These are phyloP conservation scores for Silurus aristotelis DNA, from an alignment of 2,797 vertebrate species.

Conservation along the genomic window DNA sequence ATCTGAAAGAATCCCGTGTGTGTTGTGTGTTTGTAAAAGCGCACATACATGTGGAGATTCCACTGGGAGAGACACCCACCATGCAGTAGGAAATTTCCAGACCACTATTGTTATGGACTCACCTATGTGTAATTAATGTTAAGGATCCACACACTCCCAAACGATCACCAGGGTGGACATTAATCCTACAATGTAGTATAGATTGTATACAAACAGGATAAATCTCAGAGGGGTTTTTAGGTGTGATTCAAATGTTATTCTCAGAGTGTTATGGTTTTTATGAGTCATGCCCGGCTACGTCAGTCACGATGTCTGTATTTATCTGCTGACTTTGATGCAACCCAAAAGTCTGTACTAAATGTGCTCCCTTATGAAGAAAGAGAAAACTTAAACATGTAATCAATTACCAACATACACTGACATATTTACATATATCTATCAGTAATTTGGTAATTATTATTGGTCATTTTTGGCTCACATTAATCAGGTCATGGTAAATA, in stretches of 20 bases:
- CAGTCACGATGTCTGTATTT: constrained; percentile 23
- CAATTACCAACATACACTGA: neutral
- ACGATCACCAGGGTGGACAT: neutral
- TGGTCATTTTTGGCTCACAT: neutral
- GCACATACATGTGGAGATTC: constrained; percentile 15
- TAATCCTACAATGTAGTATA: neutral
- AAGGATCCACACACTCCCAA: neutral
- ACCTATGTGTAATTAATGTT: neutral
- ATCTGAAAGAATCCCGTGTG: neutral
- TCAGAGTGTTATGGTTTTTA: constrained; percentile 18
- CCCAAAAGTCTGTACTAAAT: constrained; percentile 2
- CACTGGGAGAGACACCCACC: constrained; percentile 33
- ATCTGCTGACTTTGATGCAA: constrained; percentile 10
- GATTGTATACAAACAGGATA: constrained; percentile 10
- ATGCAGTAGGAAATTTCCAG: constrained; percentile 60
- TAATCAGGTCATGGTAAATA: neutral
- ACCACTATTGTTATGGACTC: constrained; percentile 11
- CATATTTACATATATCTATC: neutral
- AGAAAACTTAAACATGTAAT: neutral
- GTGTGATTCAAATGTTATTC: neutral
- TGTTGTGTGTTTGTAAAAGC: neutral
- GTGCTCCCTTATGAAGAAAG: neutral
- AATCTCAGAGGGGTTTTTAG: neutral
- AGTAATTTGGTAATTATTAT: neutral
- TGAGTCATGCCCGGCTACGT: constrained; percentile 26